These are phyloP conservation scores for Planococcus citri DNA, from an alignment of 1,140 invertebrate species.

Conservation along the genomic window DNA sequence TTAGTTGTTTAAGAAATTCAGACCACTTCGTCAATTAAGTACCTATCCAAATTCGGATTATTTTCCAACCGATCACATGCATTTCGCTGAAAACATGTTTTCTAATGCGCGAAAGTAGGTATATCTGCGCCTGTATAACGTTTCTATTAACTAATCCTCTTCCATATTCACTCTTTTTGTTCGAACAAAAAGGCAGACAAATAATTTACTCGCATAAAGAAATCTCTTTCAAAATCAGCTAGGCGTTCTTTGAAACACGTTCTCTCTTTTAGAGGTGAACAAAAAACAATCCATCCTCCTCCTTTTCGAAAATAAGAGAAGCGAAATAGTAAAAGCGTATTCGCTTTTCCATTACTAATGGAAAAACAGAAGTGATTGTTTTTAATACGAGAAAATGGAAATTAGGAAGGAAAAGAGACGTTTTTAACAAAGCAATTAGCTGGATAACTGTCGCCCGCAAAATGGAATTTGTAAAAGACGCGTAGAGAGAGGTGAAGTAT, in stretches of 20 bases:
- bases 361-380: constrained; percentile 20
- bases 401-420: constrained; percentile 18
- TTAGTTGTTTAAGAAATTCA: too few relatives aligned
- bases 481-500: constrained; percentile 20
- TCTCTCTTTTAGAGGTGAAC: not conserved
- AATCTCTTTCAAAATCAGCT: constrained; percentile 3
- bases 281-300: not conserved
- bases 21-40: too few relatives aligned
- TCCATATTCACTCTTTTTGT: not conserved
- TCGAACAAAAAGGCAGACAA: not conserved
- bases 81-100: not conserved
- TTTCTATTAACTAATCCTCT: constrained; percentile 1
- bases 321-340: constrained; percentile 1
- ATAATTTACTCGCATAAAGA: constrained; percentile 7
- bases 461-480: constrained; percentile 19
- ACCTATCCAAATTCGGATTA: too few relatives aligned
- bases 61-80: not conserved
- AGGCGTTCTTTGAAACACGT: constrained; percentile 6
- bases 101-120: not conserved
- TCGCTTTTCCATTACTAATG: constrained; percentile 18
- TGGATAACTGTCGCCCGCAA: constrained; percentile 8
- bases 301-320: not conserved
- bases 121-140: not conserved
- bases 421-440: constrained; percentile 18
- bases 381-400: constrained; percentile 19